Evolutionary conservation across 2,797 vertebrate species (phyloP).

Genomic region (Acropternis orthonyx): DNA sequence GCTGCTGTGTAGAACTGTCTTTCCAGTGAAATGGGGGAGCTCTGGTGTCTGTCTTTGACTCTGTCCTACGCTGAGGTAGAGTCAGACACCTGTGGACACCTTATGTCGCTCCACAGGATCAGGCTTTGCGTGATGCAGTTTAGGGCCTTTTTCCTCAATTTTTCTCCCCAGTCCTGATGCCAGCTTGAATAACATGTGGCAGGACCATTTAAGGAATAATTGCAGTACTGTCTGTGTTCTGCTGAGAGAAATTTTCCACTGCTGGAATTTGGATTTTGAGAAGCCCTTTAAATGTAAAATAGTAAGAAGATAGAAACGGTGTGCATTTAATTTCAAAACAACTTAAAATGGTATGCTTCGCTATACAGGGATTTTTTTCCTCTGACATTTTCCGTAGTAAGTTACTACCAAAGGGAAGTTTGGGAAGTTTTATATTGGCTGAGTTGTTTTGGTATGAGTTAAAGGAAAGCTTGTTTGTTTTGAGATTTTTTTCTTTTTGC

Average conservation of each 20-base stretch:
- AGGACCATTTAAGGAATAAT: neutral
- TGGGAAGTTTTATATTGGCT: neutral
- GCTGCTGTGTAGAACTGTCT: neutral
- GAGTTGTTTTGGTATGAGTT: neutral
- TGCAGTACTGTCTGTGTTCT: neutral
- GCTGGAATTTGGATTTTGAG: neutral
- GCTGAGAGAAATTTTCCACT: neutral
- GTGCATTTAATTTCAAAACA: neutral
- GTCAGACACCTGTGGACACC: neutral
- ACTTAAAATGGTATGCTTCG: neutral
- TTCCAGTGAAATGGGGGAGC: neutral
- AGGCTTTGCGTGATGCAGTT: neutral
- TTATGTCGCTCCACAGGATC: neutral
- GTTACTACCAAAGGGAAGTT: neutral
- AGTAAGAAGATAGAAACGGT: neutral
- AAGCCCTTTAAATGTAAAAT: neutral
- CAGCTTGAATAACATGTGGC: neutral
- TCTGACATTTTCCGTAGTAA: neutral
- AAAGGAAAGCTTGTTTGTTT: neutral
- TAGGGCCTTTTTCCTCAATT: neutral
- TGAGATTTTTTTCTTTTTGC: neutral
- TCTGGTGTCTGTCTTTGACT: neutral
- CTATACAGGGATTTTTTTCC: neutral
- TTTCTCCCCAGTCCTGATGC: neutral
- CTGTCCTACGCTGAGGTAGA: neutral